Evolutionary conservation across 2,888 invertebrate genomes (phyloP), one percentile per base, ranked within the genome.

Genomic region (Andrena chrysosceles): DNA sequence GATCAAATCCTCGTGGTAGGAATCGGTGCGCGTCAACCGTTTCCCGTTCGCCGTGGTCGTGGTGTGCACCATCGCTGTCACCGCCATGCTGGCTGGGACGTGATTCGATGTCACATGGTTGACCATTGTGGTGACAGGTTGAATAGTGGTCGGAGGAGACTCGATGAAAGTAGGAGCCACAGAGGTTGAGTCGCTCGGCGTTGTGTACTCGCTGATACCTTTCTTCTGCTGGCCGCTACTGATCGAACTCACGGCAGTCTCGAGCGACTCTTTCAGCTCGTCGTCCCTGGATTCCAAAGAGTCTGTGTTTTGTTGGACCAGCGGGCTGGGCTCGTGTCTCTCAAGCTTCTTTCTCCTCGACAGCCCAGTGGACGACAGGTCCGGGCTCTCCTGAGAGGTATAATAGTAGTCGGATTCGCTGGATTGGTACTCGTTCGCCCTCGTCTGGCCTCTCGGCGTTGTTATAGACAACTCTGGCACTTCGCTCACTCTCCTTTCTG

Each of bases 241-340:
- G 2, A 91, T 89, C 72, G 94, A 91, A 88, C 92, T 95, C 60
- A 95, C 93, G 1, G 95, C 95, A 20, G 95, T 95, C 81, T 95
- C 95, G 87, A 95, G 95, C 0, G 95, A 95, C 85, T 95, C 95
- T 85, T 95, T 95, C 69, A 95, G 88, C 73, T 95, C 95, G 85
- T 95, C 95, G 81, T 95, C 95, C 23, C 94, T 93, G 0, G 95
- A 95, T 89, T 95, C 95, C 74, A 95, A 90, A 33, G 95, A 95
- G 86, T 95, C 95, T 0, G 94, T 95, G 86, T 95, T 95, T 84
- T 95, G 95, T 76, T 94, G 94, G 4, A 93, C 88, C 26, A 94
- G 87, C 1, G 94, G 93, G 81, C 92, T 94, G 31, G 90, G 88
- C 26, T 93, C 93, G 31, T 93, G 90, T 72, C 91, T 92, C 16